Percentiles rank a stretch among this genome's conserved stretches.
Conservation (phyloP, 2,888 invertebrate species). For the Drosophila macrospina region DNA sequence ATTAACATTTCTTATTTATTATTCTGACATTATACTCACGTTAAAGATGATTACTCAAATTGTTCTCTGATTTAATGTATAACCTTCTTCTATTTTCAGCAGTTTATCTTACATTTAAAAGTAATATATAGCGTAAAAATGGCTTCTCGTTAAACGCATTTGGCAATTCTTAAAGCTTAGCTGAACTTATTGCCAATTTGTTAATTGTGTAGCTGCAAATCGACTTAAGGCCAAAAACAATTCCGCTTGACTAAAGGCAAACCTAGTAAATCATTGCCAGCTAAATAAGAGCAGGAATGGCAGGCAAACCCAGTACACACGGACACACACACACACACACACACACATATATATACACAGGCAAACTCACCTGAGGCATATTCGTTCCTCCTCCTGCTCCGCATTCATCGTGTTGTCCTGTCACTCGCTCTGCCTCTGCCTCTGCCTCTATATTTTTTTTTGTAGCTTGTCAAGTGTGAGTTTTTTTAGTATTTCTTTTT, state of each 20-base stretch:
- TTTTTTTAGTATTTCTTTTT: slow-evolving; percentile 17
- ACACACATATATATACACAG: slow-evolving; percentile 14
- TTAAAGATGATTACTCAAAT: too few species aligned
- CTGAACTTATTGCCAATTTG: slow-evolving; percentile 12
- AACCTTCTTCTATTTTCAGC: too few species aligned
- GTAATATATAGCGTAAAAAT: background rate
- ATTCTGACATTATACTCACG: too few species aligned
- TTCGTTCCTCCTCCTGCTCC: slow-evolving; percentile 72
- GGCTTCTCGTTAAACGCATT: background rate
- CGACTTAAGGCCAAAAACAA: slow-evolving; percentile 35
- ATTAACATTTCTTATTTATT: too few species aligned
- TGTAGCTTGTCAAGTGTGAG: slow-evolving; percentile 53
- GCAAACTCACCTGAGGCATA: slow-evolving; percentile 75
- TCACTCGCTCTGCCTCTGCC: slow-evolving; percentile 17
- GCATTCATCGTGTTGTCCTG: slow-evolving; percentile 60
- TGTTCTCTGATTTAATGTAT: too few species aligned
- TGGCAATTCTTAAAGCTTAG: slow-evolving; percentile 2
- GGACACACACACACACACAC: slow-evolving; percentile 15
- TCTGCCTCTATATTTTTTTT: slow-evolving; percentile 17
- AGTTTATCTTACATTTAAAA: too few species aligned
- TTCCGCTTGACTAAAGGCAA: slow-evolving; percentile 23
- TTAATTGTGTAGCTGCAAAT: slow-evolving; percentile 21
- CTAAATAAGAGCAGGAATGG: slow-evolving; percentile 15
- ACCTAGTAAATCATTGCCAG: slow-evolving; percentile 39
- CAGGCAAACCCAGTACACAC: slow-evolving; percentile 19